Percentiles rank a stretch among this genome's conserved stretches.
Evolutionary conservation across 2,797 vertebrate species (phyloP).

Genomic region (Capromys pilorides): DNA sequence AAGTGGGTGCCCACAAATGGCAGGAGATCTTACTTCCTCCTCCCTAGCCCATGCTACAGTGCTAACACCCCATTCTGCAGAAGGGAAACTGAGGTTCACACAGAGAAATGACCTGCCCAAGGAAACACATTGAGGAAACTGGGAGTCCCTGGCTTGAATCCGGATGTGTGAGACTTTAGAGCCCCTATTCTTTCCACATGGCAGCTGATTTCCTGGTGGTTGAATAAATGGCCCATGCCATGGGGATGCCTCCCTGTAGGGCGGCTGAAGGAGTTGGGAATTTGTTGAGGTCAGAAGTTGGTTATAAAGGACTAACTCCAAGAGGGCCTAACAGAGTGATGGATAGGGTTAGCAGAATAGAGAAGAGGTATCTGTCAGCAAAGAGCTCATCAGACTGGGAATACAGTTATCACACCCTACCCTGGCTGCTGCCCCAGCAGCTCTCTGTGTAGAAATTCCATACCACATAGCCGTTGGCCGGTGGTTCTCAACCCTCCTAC

Average conservation of each 20-base stretch:
- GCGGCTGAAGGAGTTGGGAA: neutral
- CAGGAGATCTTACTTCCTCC: neutral
- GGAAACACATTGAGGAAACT: too few relatives aligned
- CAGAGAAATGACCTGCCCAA: neutral
- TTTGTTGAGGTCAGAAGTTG: neutral
- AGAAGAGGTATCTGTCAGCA: neutral
- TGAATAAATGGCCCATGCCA: neutral
- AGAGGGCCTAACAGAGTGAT: neutral
- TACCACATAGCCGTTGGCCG: neutral
- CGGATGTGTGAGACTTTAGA: neutral
- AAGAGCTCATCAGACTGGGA: neutral
- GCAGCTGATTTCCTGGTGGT: neutral
- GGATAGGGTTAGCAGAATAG: neutral
- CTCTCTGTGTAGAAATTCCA: neutral
- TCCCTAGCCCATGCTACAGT: neutral
- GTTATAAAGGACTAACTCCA: neutral
- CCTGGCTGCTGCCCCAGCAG: neutral
- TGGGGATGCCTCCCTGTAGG: neutral
- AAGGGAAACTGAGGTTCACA: neutral
- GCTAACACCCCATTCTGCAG: neutral
- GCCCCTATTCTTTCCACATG: neutral
- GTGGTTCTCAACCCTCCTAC: neutral
- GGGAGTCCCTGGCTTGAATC: fast-evolving
- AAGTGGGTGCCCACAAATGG: neutral
- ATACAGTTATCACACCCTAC: neutral